These are phyloP conservation scores for Polyommatus iphigenia DNA, from an alignment of 2,888 invertebrate species.

Conservation along the genomic window DNA sequence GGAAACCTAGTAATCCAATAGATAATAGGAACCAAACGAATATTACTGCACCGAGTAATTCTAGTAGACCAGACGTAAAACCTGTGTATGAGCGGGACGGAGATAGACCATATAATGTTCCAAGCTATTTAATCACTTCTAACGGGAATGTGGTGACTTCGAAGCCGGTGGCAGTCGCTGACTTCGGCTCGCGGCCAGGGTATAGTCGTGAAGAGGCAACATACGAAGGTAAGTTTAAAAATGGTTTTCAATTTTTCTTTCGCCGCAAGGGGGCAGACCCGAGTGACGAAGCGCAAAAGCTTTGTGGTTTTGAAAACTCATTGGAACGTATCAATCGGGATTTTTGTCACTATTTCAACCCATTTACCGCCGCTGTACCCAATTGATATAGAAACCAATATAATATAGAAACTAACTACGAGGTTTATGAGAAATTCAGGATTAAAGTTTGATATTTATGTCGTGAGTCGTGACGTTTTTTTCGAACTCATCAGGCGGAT, in stretches of 20 bases:
- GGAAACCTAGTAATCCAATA: constrained; percentile 26
- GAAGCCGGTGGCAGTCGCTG: constrained; percentile 60
- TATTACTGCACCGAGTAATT: constrained; percentile 37
- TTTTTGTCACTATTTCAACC: too few relatives aligned
- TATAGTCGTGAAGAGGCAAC: constrained; percentile 51
- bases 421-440: not conserved
- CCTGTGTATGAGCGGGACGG: constrained; percentile 69
- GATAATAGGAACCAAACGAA: constrained; percentile 35
- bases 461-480: not conserved
- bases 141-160: constrained; percentile 64
- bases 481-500: not conserved
- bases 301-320: too few relatives aligned
- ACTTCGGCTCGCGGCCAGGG: constrained; percentile 50
- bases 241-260: too few relatives aligned
- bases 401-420: too few relatives aligned
- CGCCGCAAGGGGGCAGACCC: not conserved
- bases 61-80: constrained; percentile 51
- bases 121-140: constrained; percentile 59
- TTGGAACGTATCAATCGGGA: too few relatives aligned
- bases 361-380: too few relatives aligned
- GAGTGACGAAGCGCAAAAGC: too few relatives aligned
- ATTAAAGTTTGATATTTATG: not conserved
- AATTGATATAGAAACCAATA: too few relatives aligned
- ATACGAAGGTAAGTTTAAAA: constrained; percentile 59
- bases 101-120: constrained; percentile 57